Evolutionary conservation across 2,888 invertebrate genomes (phyloP), one percentile per base, ranked within the genome.

Genomic region (Idaea biselata): DNA sequence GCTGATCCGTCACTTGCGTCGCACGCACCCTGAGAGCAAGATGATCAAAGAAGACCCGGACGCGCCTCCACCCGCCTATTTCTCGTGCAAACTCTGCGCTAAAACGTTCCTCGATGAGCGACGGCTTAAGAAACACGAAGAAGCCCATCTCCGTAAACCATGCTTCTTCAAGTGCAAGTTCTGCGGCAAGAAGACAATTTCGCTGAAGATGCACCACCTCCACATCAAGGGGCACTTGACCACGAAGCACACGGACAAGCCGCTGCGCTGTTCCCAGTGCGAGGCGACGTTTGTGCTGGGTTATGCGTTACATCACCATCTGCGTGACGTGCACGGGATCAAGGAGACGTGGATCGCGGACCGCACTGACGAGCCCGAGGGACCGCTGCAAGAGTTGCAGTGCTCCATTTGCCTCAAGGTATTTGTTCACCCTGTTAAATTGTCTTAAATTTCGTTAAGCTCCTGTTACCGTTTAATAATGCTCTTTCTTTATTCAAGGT

Each of bases 41-140:
- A 93, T 93, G 93, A 87, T 93, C n/a, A 93, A 93, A 67, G 72
- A 80, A 6, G 93, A 93, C 64, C 92, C 93, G 0, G 93, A 91
- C 66, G 92, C 89, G 14, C 91, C 91, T 0, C 81, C 88, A n/a
- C 84, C 78, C 11, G 75, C 73, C 2, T 86, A 86, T 63, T 86
- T 79, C 72, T 83, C 89, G 0, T 93, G 93, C 71, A 90, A 89
- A 65, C 74, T 93, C 31, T 93, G 93, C 76, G 90, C 91, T 11
- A 89, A 89, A 70, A 84, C 86, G 16, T 93, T 93, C 75, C 69
- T 84, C 11, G 87, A 89, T 64, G 87, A 88, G 64, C 75, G 82
- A 1, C 73, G 89, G 6, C 72, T 93, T 60, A 85, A 84, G 57
- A 74, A 70, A 16, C 93, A 93, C 72, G 86, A 89, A 68, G 87